Evolutionary conservation across 1,140 invertebrate genomes (phyloP).

Genomic region (Grapholita molesta): DNA sequence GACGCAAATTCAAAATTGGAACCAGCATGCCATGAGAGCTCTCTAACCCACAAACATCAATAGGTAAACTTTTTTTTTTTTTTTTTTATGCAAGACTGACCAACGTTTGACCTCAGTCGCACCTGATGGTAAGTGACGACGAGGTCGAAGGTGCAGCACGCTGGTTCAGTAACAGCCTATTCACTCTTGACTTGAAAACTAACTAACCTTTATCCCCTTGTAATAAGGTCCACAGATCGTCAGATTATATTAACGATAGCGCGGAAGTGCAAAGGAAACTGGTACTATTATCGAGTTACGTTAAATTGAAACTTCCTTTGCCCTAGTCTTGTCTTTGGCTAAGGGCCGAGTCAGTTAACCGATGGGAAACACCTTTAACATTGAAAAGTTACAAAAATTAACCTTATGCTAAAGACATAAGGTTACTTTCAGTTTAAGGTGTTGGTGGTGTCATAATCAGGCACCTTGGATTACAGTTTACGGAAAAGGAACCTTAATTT

Average conservation of each 20-base stretch:
- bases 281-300: conserved; percentile 36
- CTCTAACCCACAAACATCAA: no score
- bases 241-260: no score
- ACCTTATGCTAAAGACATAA: background rate
- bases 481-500: background rate
- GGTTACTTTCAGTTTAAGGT: background rate
- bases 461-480: background rate
- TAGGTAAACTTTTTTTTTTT: no score
- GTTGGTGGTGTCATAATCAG: background rate
- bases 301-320: conserved; percentile 43
- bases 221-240: no score
- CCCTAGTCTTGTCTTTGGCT: conserved; percentile 29
- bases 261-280: conserved; percentile 24
- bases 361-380: background rate
- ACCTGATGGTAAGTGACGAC: no score
- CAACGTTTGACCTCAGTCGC: no score
- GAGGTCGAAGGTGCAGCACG: no score
- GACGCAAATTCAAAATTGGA: conserved; percentile 14
- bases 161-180: no score
- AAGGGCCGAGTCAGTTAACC: conserved; percentile 10
- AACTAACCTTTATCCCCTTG: no score
- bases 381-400: background rate
- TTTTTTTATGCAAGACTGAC: no score
- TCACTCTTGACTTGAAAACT: no score
- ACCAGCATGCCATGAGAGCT: background rate